Evolutionary conservation across 35 echinoderm and acorn worm species (phyloP).

Genomic region (Hemicentrotus pulcherrimus): DNA sequence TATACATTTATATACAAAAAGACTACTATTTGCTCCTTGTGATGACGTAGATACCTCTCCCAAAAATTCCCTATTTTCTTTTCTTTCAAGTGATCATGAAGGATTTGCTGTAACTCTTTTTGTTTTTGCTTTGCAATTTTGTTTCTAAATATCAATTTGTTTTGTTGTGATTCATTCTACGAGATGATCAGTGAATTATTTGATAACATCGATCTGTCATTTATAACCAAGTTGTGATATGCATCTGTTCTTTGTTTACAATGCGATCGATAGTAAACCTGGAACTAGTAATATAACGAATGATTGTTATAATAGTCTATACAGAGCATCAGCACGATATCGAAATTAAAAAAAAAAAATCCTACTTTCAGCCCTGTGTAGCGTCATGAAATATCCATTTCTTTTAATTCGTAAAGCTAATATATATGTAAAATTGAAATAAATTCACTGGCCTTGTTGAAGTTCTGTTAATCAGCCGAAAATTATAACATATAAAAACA

Average conservation of each 20-base stretch:
- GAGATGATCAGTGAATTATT: background rate
- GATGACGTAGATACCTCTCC: background rate
- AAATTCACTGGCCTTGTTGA: no score
- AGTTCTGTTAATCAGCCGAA: no score
- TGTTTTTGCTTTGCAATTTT: background rate
- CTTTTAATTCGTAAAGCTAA: no score
- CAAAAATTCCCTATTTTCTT: background rate
- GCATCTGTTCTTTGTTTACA: background rate
- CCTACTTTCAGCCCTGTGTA: no score
- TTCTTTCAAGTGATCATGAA: background rate
- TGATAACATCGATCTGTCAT: background rate
- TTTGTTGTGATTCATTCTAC: background rate
- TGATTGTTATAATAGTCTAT: background rate
- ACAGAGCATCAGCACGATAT: no score
- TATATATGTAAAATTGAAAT: no score
- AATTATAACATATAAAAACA: no score
- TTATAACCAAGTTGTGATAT: background rate
- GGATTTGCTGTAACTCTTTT: no score
- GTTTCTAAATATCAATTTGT: background rate
- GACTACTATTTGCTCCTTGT: background rate
- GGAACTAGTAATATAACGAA: background rate
- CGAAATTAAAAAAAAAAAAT: no score
- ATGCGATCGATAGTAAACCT: no score
- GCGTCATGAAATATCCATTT: no score
- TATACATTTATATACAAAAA: background rate